Evolutionary conservation across 2,113 vertebrate genomes (phyloP).

Genomic region (Perca flavescens): DNA sequence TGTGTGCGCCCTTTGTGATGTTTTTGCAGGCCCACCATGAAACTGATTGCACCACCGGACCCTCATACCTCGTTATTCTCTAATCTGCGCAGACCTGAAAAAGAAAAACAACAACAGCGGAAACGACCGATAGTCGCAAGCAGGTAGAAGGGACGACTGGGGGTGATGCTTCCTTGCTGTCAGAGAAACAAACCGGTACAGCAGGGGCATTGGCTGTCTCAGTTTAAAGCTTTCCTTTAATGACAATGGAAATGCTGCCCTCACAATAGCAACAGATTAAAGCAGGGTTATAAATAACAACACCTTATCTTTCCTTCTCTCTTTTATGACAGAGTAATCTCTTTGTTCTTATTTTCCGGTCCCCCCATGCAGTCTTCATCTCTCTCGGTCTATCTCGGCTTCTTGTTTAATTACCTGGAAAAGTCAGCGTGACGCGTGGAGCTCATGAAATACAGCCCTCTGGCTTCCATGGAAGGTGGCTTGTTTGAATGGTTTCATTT

Average conservation of each 20-base stretch:
- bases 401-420: constrained; percentile 71
- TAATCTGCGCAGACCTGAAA: constrained; percentile 61
- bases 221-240: constrained; percentile 46
- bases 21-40: constrained; percentile 55
- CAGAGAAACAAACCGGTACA: constrained; percentile 18
- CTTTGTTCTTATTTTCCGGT: constrained; percentile 22
- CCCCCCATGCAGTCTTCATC: constrained; percentile 36
- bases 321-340: constrained; percentile 33
- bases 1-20: constrained; percentile 27
- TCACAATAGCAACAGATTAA: constrained; percentile 32
- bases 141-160: not conserved
- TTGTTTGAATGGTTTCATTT: constrained; percentile 42
- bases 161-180: constrained; percentile 18
- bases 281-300: constrained; percentile 40
- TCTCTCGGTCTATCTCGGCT: constrained; percentile 38
- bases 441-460: constrained; percentile 41
- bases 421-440: constrained; percentile 35
- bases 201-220: constrained; percentile 18
- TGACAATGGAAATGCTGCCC: constrained; percentile 34
- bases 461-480: constrained; percentile 15
- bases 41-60: constrained; percentile 55
- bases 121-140: constrained; percentile 34
- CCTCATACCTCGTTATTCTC: constrained; percentile 38
- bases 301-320: constrained; percentile 25
- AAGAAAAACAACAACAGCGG: constrained; percentile 35